Evolutionary conservation across 2,888 invertebrate genomes (phyloP), one percentile per base, ranked within the genome.

Genomic region (Eupsilia transversa): DNA sequence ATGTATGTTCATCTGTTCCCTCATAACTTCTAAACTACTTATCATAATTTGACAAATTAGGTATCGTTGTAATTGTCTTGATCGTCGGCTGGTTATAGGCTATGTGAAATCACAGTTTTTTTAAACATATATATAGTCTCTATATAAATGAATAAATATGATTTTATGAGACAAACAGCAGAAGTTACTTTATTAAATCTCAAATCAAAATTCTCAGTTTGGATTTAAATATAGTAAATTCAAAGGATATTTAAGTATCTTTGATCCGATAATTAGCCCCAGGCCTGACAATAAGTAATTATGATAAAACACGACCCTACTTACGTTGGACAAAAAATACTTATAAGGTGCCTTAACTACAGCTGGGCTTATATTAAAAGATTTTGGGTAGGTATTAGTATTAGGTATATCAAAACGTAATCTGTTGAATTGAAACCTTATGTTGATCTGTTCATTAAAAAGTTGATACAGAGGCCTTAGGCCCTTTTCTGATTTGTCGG

Each of bases 201-300:
- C 1, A 17, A 41, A 70, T 69, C 38, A 49, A 38, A 49, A 38
- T 43, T 27, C 23, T 7, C 3, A 35, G 23, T 59, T n/a, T 38
- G 9, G 56, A 35, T 49, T 38, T 59, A 30, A n/a, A n/a, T n/a
- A n/a, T 35, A 35, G 43, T 54, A 54, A 74, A 30, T 76, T 76
- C 20, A 43, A 23, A 35, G 30, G 27, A 35, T 27, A 41, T 33
- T 7, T 75, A 43, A 43, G 43, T 73, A 73, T 43, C 33, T 43
- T 54, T 6, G 20, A 30, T 14, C 9, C 23, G 6, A 54, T 43
- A 75, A 43, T 35, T 17, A 27, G 5, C 61, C 27, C 12, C 17
- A 17, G 41, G 52, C 35, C 54, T 35, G 33, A 54, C 41, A 52
- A 35, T 27, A 64, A 20, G 9, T 63, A 27, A 54, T 54, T 54